Evolutionary conservation across 2,888 invertebrate species (phyloP), one percentile per base, ranked within the genome.

Genomic region (Drosophila birchii): DNA sequence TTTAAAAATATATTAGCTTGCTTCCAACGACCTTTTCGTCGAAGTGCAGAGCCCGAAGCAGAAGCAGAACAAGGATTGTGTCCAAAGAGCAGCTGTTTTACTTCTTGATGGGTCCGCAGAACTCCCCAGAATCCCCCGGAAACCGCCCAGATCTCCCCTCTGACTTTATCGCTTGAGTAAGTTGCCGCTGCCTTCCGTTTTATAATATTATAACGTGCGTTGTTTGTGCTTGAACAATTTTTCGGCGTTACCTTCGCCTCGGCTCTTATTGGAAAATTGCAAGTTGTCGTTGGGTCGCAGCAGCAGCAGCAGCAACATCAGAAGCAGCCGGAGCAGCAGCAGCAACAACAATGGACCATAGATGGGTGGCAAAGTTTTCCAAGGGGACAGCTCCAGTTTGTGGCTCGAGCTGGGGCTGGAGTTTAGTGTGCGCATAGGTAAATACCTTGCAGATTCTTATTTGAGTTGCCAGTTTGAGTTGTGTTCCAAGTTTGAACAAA

Each of bases 171-270:
- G 84, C 81, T 85, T 88, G 74, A 81, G 81, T 88, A 88, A 79
- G 84, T 83, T 84, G 84, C 73, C 75, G 74, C 79, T 88, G 81
- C 79, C 81, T 88, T 79, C 76, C 84, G 79, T 79, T 85, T 85
- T 85, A 85, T 85, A 85, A 85, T 88, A 85, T 85, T 88, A 84
- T 84, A 84, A 88, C 86, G 88, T 88, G 84, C 84, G 88, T 84
- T 85, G 88, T 88, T 85, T 85, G 86, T 85, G 84, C 84, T 85
- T 85, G 81, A 85, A 81, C 84, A 85, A 88, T 85, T 85, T 84
- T 85, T 88, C 81, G 84, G 84, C 73, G 86, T 78, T 86, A 88
- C 84, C 86, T 82, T 82, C 68, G 82, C 75, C 75, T 86, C 73
- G 78, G 56, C 74, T 70, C 83, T 86, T 84, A 88, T 84, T 88